Base-by-base conservation (phyloP, 2,888 invertebrate species). In the Reticulitermes lucifugus region DNA sequence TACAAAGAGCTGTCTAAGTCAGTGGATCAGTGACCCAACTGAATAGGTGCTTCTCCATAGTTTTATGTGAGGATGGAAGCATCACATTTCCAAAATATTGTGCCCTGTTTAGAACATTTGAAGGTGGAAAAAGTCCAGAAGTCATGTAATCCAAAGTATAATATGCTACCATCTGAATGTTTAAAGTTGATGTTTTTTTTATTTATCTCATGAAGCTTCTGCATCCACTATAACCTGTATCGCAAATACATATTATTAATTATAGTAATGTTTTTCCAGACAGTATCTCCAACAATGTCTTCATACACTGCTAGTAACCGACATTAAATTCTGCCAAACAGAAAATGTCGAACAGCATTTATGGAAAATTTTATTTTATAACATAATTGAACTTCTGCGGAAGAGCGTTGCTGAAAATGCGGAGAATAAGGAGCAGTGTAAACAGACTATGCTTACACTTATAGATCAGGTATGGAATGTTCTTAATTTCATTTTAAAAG, bases 321-420 rank as follows among this genome's bases (percentile, higher is more conserved):
- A 98, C 90, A 93, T 98, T 85, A 97, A 96, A 90, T 96, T 97
- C 90, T 96, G 97, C 88, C 96, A 96, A 89, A 93, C 95, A 73
- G 96, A 97, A 89, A 97, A 97, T 89, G 94, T 97, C 14, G 98
- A 98, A 89, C 96, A 96, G 89, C 95, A 96, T 89, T 95, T 98
- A 90, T 98, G 98, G 98, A 98, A 97, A 91, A 94, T 97, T 86
- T 92, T 97, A 6, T 98, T 96, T 90, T 96, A 98, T 90, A 96
- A 96, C 90, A 95, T 97, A 87, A 97, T 98, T 87, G 98, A 98
- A 91, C 93, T 95, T 88, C 92, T 97, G 88, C 93, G 97, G 87
- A 96, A 95, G 90, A 93, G 93, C 87, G 93, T 95, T 89, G 90
- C 91, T 0, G 92, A 95, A 89, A 93, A 94, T 88, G 90, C 93